These are phyloP conservation scores for Enteromius radiatus DNA, from an alignment of 2,797 vertebrate species.

Conservation along the genomic window DNA sequence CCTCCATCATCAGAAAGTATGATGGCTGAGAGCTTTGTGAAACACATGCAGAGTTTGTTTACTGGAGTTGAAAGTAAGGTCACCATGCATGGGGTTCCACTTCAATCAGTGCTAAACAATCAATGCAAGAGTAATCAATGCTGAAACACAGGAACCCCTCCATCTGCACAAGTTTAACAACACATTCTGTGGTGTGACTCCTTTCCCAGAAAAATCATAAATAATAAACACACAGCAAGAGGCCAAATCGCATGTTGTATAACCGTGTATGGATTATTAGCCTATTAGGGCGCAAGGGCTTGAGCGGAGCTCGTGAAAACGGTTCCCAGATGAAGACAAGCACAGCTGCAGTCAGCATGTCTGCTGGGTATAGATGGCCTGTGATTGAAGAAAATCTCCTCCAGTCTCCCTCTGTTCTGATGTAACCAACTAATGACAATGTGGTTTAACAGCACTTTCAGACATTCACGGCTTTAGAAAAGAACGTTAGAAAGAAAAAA, in stretches of 20 bases:
- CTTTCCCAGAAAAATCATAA: constrained; percentile 63
- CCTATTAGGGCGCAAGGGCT: constrained; percentile 58
- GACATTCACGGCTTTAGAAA: constrained; percentile 46
- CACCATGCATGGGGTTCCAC: constrained; percentile 53
- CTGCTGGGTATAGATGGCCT: constrained; percentile 52
- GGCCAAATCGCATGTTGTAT: constrained; percentile 57
- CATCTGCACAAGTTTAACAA: constrained; percentile 61
- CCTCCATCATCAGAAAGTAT: constrained; percentile 29
- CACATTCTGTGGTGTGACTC: constrained; percentile 57
- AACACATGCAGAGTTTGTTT: constrained; percentile 49
- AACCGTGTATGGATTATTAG: constrained; percentile 61
- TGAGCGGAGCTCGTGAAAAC: constrained; percentile 50
- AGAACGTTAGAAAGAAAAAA: constrained; percentile 23
- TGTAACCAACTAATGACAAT: constrained; percentile 60
- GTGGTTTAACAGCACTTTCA: constrained; percentile 57
- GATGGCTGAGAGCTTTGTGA: background rate
- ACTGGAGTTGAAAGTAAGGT: constrained; percentile 52
- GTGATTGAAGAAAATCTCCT: constrained; percentile 58
- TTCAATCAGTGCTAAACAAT: constrained; percentile 60
- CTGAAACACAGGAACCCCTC: constrained; percentile 59
- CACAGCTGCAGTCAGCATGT: constrained; percentile 59
- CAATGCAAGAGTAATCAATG: constrained; percentile 61
- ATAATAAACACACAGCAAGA: constrained; percentile 59
- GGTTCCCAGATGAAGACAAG: constrained; percentile 58
- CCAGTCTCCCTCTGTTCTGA: constrained; percentile 52